These are phyloP conservation scores for Brienomyrus longianalis DNA, from an alignment of 2,113 vertebrate genomes.

Conservation along the genomic window DNA sequence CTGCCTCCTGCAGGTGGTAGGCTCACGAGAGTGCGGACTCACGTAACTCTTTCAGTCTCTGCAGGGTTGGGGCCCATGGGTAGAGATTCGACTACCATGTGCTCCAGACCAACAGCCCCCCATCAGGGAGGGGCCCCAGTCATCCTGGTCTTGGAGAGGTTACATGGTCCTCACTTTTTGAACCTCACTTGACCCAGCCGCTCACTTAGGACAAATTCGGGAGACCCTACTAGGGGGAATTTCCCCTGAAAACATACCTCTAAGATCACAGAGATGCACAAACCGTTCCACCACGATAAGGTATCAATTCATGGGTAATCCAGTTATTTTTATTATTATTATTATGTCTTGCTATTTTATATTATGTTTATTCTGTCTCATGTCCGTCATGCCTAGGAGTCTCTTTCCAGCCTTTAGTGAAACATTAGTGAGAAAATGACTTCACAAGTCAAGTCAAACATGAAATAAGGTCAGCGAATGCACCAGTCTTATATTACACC, in stretches of 20 bases:
- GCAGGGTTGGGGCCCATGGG: not conserved
- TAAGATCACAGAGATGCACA: not conserved
- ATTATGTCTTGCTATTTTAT: not conserved
- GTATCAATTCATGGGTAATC: not conserved
- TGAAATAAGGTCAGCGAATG: not conserved
- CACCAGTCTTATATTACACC: not conserved
- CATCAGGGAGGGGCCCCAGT: not conserved
- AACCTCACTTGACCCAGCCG: not conserved
- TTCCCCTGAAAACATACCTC: not conserved
- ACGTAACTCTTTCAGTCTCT: not conserved
- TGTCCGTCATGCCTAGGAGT: not conserved
- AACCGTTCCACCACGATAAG: not conserved
- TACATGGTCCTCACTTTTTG: not conserved
- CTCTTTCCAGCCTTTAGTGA: too few relatives aligned
- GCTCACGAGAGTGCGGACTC: not conserved
- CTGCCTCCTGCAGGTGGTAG: not conserved
- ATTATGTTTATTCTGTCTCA: not conserved
- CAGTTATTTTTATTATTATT: not conserved
- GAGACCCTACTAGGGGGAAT: not conserved
- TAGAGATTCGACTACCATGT: not conserved
- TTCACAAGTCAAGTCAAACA: not conserved
- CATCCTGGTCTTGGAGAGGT: not conserved
- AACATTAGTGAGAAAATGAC: not conserved
- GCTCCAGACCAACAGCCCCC: not conserved
- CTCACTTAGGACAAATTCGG: not conserved